Base-by-base conservation (phyloP, 2,113 vertebrate genomes). In the Hydrolagus affinis region DNA sequence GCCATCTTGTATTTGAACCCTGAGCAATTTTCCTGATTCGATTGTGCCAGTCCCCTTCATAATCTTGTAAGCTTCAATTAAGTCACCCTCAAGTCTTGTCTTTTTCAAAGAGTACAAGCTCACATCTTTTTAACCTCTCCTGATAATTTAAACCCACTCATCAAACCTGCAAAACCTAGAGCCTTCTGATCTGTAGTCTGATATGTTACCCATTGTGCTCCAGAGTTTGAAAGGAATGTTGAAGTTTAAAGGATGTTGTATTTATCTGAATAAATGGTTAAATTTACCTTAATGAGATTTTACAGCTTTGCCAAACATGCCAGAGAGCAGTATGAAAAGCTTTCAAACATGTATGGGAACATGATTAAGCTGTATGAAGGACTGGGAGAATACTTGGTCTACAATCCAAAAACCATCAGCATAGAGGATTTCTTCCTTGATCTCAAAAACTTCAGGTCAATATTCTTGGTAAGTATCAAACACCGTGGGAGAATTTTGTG, bases 351-450 rank as follows among this genome's bases (percentile, higher is more conserved):
- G 97, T 94, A 98, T 91, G 97, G 95, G 91, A 98, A 97, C 91
- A 99, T 99, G 98, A 92, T 92, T 4, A 98, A 98, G 86, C 89
- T 98, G 11, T 99, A 97, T 60, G 97, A 98, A 87, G 96, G 87
- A 88, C 87, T 98, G 70, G 97, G 98, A 87, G 97, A 96, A 75
- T 99, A 94, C 87, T 97, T 96, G 23, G 93, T 94, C 88, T 99
- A 98, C 85, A 96, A 99, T 89, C 91, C 97, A 3, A 96, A 96
- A 88, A 87, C 90, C 3, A 86, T 97, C 89, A 94, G 90, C 64
- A 91, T 96, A 74, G 97, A 99, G 88, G 97, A 99, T 85, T 99
- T 98, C 92, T 99, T 98, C 30, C 95, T 96, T 0, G 94, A 99
- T 78, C 91, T 99, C 85, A 94, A 91, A 89, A 95, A 92, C 92